phyloP scores from a whole-genome alignment of 2,113 vertebrate genomes.

The Mastomys coucha region DNA sequence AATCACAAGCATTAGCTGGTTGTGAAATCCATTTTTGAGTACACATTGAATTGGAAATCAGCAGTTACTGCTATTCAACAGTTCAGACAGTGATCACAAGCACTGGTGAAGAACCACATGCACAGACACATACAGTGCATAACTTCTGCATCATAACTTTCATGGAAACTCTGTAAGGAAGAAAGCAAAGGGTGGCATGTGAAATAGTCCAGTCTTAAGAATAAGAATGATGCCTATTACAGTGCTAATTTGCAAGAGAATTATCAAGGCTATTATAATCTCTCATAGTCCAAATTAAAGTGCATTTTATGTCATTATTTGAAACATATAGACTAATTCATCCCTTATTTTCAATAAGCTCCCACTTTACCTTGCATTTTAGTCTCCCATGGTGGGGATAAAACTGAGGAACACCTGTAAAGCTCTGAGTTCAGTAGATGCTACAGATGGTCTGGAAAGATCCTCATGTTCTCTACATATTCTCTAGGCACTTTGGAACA shows the following conservation, averaged over 20 bases:
- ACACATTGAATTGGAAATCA: neutral
- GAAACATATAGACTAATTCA: neutral
- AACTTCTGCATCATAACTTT: neutral
- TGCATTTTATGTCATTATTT: conserved; percentile 6
- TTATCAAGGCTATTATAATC: neutral
- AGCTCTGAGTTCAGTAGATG: neutral
- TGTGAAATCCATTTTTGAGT: neutral
- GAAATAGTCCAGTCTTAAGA: neutral
- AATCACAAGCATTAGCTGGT: neutral
- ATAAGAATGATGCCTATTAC: neutral
- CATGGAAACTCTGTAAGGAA: neutral
- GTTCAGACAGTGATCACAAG: neutral
- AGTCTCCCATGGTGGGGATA: neutral
- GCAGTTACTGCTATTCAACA: neutral
- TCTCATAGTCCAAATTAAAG: neutral
- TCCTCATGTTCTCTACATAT: neutral
- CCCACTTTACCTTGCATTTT: neutral
- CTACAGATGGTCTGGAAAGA: neutral
- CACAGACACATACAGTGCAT: neutral
- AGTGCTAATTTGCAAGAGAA: neutral
- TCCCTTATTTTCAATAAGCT: conserved; percentile 42
- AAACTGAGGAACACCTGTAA: neutral
- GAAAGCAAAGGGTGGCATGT: neutral
- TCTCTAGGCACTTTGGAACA: neutral
- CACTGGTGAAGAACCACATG: neutral